Evolutionary conservation across 2,797 vertebrate genomes (phyloP), one percentile per base, ranked within the genome.

Genomic region (Alectoris magna): DNA sequence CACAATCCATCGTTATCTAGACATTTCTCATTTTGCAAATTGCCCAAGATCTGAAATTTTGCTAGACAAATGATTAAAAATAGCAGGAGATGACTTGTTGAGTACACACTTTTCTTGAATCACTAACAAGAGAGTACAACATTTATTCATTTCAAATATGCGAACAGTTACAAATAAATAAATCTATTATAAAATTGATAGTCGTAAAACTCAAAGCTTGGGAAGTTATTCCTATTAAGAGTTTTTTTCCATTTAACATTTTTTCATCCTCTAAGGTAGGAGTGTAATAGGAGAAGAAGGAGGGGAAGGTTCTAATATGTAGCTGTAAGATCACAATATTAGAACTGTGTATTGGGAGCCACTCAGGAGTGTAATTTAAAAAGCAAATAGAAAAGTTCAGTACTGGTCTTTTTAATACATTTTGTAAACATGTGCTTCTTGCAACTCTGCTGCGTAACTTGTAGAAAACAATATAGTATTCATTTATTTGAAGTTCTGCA

Each of bases 31-130:
- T 62, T 78, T 77, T 92, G 43, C 49, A 81, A 78, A 91, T 93
- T 87, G 56, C 73, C 70, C 41, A 48, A 63, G 41, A 71, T 80
- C 43, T 87, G 70, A 91, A 90, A 75, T 62, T 15, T 77, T 38
- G 34, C 26, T 89, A 72, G 72, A 80, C 53, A 85, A 90, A 92
- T 68, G 69, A 67, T 74, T 85, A 87, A 91, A 93, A 95, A 58
- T 88, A 94, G 71, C 77, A 79, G 73, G 80, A 91, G 53, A 71
- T 87, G 67, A 71, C 60, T 90, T 78, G 39, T 44, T 53, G 53
- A 87, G 68, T 73, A 73, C 34, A 34, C 91, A 91, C 16, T 90
- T 88, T 88, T 91, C 39, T 53, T 88, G 75, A 62, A 64, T 66
- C 41, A 60, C 62, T 92, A 38, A 88, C 58, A 68, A 73, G 15